Percentiles rank a stretch among this genome's conserved stretches.
Conservation (phyloP, 2,797 vertebrate genomes). For the Syndactyla subalaris region DNA sequence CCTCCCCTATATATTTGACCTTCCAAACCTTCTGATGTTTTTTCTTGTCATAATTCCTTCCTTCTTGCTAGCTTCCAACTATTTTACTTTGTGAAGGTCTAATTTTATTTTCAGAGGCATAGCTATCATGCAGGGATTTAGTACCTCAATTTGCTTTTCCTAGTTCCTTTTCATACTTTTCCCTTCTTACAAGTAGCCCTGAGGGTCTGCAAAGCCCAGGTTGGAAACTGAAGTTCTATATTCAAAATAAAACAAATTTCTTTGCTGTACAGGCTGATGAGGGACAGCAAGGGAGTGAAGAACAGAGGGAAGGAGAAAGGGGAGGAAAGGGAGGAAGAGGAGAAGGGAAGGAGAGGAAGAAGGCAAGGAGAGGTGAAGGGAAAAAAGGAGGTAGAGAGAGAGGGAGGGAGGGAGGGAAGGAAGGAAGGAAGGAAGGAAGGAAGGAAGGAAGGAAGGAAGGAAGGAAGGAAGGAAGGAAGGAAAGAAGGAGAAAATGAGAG, state of each 20-base stretch:
- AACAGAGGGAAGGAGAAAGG: neutral
- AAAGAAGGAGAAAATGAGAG: too few relatives aligned
- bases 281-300: neutral
- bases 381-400: neutral
- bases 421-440: too few relatives aligned
- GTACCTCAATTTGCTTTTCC: neutral
- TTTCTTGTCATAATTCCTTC: neutral
- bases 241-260: neutral
- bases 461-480: too few relatives aligned
- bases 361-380: too few relatives aligned
- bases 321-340: neutral
- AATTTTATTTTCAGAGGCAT: neutral
- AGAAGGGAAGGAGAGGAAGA: neutral
- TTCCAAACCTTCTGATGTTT: neutral
- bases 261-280: neutral
- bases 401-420: neutral
- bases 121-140: neutral
- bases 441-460: too few relatives aligned
- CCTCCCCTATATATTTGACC: neutral
- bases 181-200: neutral
- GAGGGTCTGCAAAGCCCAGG: neutral
- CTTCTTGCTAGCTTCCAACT: neutral
- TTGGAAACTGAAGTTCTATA: neutral
- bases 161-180: neutral
- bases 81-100: neutral